phyloP scores from a whole-genome alignment of 2,113 vertebrate genomes.

The Silurus glanis region DNA sequence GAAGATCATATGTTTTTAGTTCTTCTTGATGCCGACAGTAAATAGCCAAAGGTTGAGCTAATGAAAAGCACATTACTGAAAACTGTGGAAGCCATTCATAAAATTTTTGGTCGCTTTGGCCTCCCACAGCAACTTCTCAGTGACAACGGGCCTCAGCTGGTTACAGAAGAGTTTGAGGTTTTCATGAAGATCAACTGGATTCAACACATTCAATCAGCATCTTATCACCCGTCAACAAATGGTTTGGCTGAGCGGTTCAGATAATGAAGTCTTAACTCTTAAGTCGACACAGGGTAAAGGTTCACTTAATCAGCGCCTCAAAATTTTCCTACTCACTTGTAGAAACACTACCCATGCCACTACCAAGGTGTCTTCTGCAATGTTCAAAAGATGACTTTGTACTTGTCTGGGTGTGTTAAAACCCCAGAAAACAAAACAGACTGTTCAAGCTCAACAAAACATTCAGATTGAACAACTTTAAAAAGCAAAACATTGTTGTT shows the following conservation, averaged over 20 bases:
- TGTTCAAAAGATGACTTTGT: slow-evolving; percentile 9
- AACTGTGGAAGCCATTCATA: not conserved
- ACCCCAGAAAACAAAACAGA: not conserved
- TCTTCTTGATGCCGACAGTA: slow-evolving; percentile 29
- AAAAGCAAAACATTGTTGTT: not conserved
- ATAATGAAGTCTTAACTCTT: slow-evolving; percentile 34
- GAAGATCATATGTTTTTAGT: slow-evolving; percentile 40
- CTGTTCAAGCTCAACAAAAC: not conserved
- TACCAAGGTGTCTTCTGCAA: slow-evolving; percentile 27
- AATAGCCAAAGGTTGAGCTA: slow-evolving; percentile 36
- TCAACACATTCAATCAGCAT: slow-evolving; percentile 38
- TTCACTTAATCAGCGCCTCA: slow-evolving; percentile 1
- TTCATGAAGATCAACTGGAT: slow-evolving; percentile 24
- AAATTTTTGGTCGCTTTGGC: slow-evolving; percentile 32
- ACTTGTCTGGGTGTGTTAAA: slow-evolving; percentile 40
- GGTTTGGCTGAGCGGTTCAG: slow-evolving; percentile 30
- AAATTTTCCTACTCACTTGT: slow-evolving; percentile 33
- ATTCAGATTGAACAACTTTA: not conserved
- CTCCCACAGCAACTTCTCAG: slow-evolving; percentile 19
- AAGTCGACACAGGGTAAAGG: not conserved
- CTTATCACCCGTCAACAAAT: slow-evolving; percentile 9
- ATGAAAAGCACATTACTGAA: slow-evolving; percentile 11
- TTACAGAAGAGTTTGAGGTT: slow-evolving; percentile 13
- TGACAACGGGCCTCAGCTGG: slow-evolving; percentile 38
- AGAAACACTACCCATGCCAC: slow-evolving; percentile 28